A percentile compares a stretch with the other conserved stretches of the same genome.
These are phyloP conservation scores for Trematomus loennbergii DNA, from an alignment of 2,113 vertebrate species.

Conservation along the genomic window DNA sequence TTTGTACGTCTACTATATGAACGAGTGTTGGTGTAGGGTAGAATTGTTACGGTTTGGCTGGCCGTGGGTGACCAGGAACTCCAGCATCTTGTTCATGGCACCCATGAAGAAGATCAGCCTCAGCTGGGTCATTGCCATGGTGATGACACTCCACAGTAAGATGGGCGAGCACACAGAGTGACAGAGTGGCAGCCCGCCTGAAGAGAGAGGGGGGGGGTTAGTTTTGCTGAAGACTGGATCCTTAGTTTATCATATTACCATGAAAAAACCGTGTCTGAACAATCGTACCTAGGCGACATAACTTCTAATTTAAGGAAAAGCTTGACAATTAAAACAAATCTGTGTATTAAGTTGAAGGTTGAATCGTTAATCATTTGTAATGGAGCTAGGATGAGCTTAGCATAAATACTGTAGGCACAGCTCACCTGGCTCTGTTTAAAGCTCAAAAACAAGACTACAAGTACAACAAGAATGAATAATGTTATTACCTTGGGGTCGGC, in stretches of 20 bases:
- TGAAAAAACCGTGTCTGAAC: too few relatives aligned
- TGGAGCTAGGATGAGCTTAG: too few relatives aligned
- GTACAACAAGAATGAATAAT: background rate
- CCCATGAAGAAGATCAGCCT: slow-evolving; percentile 93
- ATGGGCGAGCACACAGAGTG: slow-evolving; percentile 87
- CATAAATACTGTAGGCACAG: too few relatives aligned
- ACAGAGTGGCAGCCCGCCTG: slow-evolving; percentile 80
- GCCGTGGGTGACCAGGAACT: slow-evolving; percentile 82
- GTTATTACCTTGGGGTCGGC: slow-evolving; percentile 34
- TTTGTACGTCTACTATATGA: background rate
- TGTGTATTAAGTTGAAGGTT: too few relatives aligned
- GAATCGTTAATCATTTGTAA: too few relatives aligned
- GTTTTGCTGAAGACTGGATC: background rate
- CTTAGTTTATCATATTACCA: background rate
- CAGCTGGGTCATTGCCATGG: slow-evolving; percentile 90
- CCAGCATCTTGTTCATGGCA: slow-evolving; percentile 91
- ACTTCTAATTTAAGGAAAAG: too few relatives aligned
- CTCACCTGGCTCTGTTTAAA: too few relatives aligned
- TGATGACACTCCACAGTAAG: slow-evolving; percentile 90
- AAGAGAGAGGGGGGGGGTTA: background rate
- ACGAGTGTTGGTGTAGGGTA: too few relatives aligned
- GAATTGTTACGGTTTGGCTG: slow-evolving; percentile 68
- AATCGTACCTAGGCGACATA: too few relatives aligned
- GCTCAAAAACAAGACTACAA: too few relatives aligned
- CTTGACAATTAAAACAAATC: too few relatives aligned